Conservation (phyloP, 2,113 vertebrate genomes). For the Bubo blakistoni region DNA sequence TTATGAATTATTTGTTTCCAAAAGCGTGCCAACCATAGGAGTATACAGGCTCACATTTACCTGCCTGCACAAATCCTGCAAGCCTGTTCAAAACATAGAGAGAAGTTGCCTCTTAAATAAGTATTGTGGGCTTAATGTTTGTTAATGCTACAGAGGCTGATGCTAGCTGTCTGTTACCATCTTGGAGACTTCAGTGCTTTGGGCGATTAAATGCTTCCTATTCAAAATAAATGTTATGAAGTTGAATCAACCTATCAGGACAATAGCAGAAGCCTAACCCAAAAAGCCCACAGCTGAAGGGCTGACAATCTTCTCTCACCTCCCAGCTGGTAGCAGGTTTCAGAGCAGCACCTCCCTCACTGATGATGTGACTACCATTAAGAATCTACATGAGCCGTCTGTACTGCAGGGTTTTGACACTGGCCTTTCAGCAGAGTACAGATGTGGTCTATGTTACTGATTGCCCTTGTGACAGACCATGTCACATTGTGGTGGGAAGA, state of each 20-base stretch:
- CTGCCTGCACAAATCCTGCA: neutral
- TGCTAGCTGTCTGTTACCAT: neutral
- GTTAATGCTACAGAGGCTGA: neutral
- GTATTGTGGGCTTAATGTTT: neutral
- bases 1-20: neutral
- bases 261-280: neutral
- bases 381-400: neutral
- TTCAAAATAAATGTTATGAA: neutral
- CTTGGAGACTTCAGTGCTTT: neutral
- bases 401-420: neutral
- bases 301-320: neutral
- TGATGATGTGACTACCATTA: neutral
- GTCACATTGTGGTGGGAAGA: neutral
- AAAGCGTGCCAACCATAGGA: neutral
- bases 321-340: neutral
- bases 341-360: neutral
- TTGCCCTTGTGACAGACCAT: rapidly evolving
- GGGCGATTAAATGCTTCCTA: neutral
- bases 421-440: neutral
- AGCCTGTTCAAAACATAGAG: neutral
- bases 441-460: neutral
- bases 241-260: neutral
- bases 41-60: neutral
- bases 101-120: neutral
- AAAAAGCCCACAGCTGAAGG: neutral